Conservation (phyloP, 2,113 vertebrate species). For the Periophthalmus modestus region DNA sequence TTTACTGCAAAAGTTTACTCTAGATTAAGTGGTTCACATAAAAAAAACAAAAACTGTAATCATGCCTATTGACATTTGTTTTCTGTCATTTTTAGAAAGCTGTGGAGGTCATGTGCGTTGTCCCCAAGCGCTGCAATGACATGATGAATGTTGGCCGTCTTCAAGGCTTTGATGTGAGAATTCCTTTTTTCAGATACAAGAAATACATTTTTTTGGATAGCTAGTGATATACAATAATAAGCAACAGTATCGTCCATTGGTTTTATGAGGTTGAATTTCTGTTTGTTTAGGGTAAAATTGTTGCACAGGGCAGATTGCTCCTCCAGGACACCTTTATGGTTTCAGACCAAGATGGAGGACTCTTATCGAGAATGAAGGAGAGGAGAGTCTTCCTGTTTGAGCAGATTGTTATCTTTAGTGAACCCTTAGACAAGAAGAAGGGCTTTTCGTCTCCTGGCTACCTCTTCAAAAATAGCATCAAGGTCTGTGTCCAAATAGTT, state of each 20-base stretch:
- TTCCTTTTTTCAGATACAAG: background rate
- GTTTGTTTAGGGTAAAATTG: constrained; percentile 90
- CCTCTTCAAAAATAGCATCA: constrained; percentile 97
- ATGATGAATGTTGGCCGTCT: constrained; percentile 99
- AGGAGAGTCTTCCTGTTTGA: constrained; percentile 96
- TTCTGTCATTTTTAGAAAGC: constrained; percentile 82
- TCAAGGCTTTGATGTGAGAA: constrained; percentile 96
- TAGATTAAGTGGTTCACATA: background rate
- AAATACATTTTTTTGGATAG: background rate
- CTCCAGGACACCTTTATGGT: constrained; percentile 97
- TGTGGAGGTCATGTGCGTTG: constrained; percentile 97
- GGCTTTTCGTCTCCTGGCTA: constrained; percentile 95
- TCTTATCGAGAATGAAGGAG: constrained; percentile 93
- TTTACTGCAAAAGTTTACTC: background rate
- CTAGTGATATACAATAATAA: background rate
- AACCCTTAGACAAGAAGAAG: constrained; percentile 97
- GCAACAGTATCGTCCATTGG: background rate
- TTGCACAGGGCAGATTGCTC: constrained; percentile 95
- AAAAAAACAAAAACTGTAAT: background rate
- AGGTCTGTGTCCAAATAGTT: constrained; percentile 73
- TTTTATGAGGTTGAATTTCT: background rate
- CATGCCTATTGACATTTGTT: constrained; percentile 1
- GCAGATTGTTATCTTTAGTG: constrained; percentile 98
- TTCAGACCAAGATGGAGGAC: constrained; percentile 90
- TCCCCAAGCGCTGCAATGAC: constrained; percentile 98